Evolutionary conservation across 2,113 vertebrate genomes (phyloP).

Genomic region (Larimichthys crocea): DNA sequence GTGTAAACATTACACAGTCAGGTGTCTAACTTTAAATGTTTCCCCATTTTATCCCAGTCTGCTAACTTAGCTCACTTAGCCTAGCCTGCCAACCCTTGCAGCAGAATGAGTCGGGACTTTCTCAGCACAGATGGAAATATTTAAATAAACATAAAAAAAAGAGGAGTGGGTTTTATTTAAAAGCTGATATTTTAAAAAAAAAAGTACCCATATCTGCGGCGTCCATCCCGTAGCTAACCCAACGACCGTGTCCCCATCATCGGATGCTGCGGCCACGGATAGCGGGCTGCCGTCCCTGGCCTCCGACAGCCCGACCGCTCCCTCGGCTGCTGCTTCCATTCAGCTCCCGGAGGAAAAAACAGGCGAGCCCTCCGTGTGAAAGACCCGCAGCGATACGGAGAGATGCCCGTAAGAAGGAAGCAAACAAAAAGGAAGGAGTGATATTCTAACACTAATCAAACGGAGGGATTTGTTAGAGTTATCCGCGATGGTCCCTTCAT

Average conservation of each 20-base stretch:
- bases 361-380: slow-evolving; percentile 54
- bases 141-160: not conserved
- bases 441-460: slow-evolving; percentile 8
- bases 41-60: slow-evolving; percentile 9
- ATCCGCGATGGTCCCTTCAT: slow-evolving; percentile 72
- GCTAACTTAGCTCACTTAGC: slow-evolving; percentile 71
- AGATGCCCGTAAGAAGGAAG: slow-evolving; percentile 2
- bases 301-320: slow-evolving; percentile 84
- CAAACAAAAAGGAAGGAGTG: not conserved
- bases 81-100: slow-evolving; percentile 58
- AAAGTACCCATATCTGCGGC: slow-evolving; percentile 79
- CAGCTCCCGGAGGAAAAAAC: slow-evolving; percentile 74
- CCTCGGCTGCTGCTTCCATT: slow-evolving; percentile 86
- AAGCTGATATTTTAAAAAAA: not conserved
- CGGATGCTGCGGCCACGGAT: slow-evolving; percentile 81
- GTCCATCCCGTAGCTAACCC: slow-evolving; percentile 82
- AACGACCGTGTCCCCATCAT: slow-evolving; percentile 82
- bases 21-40: slow-evolving; percentile 55
- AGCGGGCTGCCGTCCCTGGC: slow-evolving; percentile 82
- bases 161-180: not conserved
- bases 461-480: slow-evolving; percentile 25
- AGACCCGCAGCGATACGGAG: slow-evolving; percentile 54
- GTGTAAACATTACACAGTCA: not conserved
- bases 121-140: not conserved
- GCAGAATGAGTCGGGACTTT: slow-evolving; percentile 79